A percentile compares a stretch with the other conserved stretches of the same genome.
Evolutionary conservation across 2,888 invertebrate species (phyloP).

Genomic region (Polyploca ridens): DNA sequence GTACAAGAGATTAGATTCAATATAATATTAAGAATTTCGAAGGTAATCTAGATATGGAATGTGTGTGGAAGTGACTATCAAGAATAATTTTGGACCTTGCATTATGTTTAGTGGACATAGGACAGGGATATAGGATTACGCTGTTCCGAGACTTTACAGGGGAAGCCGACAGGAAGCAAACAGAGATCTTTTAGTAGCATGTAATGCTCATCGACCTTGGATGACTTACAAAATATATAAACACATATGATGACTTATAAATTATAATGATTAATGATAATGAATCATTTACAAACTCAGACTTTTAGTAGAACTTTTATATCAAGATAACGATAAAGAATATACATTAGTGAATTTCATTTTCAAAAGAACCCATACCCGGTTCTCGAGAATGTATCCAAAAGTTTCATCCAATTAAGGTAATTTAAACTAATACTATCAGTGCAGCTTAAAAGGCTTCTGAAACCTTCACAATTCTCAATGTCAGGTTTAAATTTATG

Average conservation of each 20-base stretch:
- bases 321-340: not conserved
- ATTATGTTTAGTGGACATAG: too few species aligned
- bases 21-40: too few species aligned
- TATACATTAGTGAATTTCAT: not conserved
- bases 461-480: not conserved
- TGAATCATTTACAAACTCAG: not conserved
- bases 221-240: not conserved
- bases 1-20: too few species aligned
- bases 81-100: too few species aligned
- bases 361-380: not conserved
- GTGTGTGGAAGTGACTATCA: too few species aligned
- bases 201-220: not conserved
- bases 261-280: not conserved
- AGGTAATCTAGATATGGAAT: too few species aligned
- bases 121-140: too few species aligned
- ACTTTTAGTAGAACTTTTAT: too few species aligned
- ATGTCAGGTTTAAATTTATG: not conserved
- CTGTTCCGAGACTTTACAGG: too few species aligned
- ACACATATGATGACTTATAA: not conserved
- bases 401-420: not conserved
- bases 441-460: not conserved
- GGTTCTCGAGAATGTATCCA: not conserved
- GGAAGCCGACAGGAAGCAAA: not conserved
- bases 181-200: not conserved
- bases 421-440: not conserved